A percentile compares a stretch with the other conserved stretches of the same genome.
Conservation (phyloP, 2,113 vertebrate species). For the Pseudopipra pipra region DNA sequence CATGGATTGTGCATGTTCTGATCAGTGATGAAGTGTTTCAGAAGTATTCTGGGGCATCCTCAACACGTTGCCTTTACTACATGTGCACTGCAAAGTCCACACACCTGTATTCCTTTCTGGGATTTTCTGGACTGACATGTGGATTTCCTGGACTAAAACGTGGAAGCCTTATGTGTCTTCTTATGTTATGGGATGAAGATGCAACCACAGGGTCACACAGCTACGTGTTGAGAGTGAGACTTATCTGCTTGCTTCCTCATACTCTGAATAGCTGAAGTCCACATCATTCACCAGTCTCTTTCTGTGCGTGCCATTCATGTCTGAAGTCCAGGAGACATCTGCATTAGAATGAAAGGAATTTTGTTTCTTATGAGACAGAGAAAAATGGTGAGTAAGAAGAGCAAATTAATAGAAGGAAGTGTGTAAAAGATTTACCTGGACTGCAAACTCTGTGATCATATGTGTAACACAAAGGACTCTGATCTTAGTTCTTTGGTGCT, state of each 20-base stretch:
- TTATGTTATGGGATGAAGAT: background rate
- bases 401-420: background rate
- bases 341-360: background rate
- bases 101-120: background rate
- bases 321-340: background rate
- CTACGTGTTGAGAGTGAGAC: background rate
- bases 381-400: background rate
- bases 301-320: background rate
- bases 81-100: accelerated
- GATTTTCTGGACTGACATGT: background rate
- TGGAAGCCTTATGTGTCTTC: background rate
- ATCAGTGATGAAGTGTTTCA: background rate
- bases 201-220: background rate
- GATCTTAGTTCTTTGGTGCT: background rate
- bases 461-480: background rate
- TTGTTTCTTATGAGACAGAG: background rate
- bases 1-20: background rate
- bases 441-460: background rate
- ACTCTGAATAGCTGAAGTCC: background rate
- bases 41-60: background rate
- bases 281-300: background rate
- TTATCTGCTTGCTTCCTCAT: background rate
- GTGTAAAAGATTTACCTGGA: background rate
- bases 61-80: background rate
- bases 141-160: background rate